Base-by-base conservation (phyloP, 2,797 vertebrate genomes). In the Catostomus latipinnis region DNA sequence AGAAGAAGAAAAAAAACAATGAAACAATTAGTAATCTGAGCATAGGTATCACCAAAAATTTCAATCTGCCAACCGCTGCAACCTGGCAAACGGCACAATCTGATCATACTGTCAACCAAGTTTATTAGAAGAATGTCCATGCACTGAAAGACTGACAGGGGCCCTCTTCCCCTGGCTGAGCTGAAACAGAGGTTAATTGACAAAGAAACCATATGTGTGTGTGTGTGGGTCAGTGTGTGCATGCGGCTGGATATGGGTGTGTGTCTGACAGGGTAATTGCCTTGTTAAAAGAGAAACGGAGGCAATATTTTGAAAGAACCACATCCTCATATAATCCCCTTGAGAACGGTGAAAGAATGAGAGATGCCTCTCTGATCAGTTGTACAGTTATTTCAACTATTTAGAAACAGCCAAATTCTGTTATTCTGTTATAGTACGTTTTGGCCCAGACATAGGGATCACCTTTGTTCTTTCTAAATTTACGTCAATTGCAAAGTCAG, bases 101-200 rank as follows among this genome's bases (percentile, higher is more conserved):
- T 96, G 96, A 98, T 98, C 95, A 93, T 94, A 96, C 96, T 97
- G 96, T 98, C 97, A 98, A 96, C 96, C 94, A 95, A 94, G 95
- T 96, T 96, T 96, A 98, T 98, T 98, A 98, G 97, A 97, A 96
- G 97, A 97, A 96, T 96, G 97, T 97, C 96, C 96, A 96, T 97
- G 95, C 96, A 98, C 97, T 98, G 96, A 97, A 97, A 97, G 97
- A 96, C 95, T 95, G 96, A 93, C 93, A 86, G 89, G 89, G 86
- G 53, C 75, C 34, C 76, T 89, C 89, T 81, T 86, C 86, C 84
- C 92, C 69, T 91, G 93, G 94, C 88, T 16, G 92, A 91, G 84
- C 93, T 88, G 91, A 94, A 96, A 98, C 97, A 98, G 95, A 96
- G 94, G 96, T 94, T 92, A 95, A 96, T 95, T 97, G 76, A 79